These are phyloP conservation scores for Linnaemya tessellans DNA, from an alignment of 2,888 invertebrate genomes.

Conservation along the genomic window DNA sequence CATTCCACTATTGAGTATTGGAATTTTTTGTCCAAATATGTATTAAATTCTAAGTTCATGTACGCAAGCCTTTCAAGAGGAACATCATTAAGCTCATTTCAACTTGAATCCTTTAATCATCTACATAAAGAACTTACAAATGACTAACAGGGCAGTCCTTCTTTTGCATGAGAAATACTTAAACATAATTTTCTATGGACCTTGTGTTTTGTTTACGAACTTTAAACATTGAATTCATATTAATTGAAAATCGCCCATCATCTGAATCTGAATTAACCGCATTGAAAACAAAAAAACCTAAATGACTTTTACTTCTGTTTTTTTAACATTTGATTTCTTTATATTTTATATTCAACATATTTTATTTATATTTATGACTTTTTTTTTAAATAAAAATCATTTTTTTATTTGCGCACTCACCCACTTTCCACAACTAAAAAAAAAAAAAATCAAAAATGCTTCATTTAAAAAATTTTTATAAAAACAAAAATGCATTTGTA, in stretches of 20 bases:
- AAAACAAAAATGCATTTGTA: conserved; percentile 77
- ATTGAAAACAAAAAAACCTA: conserved; percentile 1
- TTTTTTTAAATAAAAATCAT: conserved; percentile 70
- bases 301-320: conserved; percentile 17
- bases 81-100: not conserved
- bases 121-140: not conserved
- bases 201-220: not conserved
- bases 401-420: conserved; percentile 75
- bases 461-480: conserved; percentile 63
- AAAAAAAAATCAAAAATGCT: conserved; percentile 64
- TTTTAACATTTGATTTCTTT: conserved; percentile 4
- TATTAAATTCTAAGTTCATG: too few relatives aligned
- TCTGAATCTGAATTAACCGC: conserved; percentile 36
- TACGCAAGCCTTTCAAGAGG: too few relatives aligned
- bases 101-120: not conserved
- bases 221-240: conserved; percentile 10
- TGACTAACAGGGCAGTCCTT: conserved; percentile 30
- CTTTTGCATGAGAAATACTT: conserved; percentile 48
- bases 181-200: not conserved
- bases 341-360: conserved; percentile 14
- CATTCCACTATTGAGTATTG: too few relatives aligned
- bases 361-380: conserved; percentile 58
- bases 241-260: conserved; percentile 46
- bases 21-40: too few relatives aligned
- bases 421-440: conserved; percentile 66